Percentiles rank a stretch among this genome's conserved stretches.
Conservation (phyloP, 2,113 vertebrate species). For the Hiodon alosoides region DNA sequence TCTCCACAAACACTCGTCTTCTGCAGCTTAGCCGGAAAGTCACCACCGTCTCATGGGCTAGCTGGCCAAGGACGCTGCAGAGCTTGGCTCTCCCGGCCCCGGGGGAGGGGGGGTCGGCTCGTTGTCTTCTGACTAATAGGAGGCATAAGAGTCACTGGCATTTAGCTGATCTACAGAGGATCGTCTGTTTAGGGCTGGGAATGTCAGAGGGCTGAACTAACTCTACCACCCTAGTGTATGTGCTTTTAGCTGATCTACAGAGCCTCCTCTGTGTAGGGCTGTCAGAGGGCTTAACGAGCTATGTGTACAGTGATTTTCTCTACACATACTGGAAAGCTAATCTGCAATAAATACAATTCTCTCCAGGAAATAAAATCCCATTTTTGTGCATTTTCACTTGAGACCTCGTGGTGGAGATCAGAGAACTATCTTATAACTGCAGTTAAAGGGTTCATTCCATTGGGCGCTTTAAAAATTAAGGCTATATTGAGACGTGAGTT, state of each 20-base stretch:
- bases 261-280: no score
- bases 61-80: not conserved
- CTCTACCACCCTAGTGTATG: not conserved
- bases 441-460: conserved; percentile 17
- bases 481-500: not conserved
- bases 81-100: not conserved
- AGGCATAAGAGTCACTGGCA: not conserved
- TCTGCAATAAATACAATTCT: no score
- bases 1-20: not conserved
- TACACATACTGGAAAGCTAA: not conserved
- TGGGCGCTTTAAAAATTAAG: not conserved
- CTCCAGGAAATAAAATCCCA: no score
- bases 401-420: conserved; percentile 12
- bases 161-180: not conserved
- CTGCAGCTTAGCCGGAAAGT: not conserved
- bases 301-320: not conserved
- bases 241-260: no score
- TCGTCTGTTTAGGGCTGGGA: not conserved
- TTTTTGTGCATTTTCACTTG: not conserved
- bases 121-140: not conserved
- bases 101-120: not conserved
- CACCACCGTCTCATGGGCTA: not conserved
- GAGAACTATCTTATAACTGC: conserved; percentile 7
- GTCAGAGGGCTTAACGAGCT: not conserved
- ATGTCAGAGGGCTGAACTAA: not conserved